phyloP scores from a whole-genome alignment of 1,140 invertebrate species.

The Dreissena rostriformis region DNA sequence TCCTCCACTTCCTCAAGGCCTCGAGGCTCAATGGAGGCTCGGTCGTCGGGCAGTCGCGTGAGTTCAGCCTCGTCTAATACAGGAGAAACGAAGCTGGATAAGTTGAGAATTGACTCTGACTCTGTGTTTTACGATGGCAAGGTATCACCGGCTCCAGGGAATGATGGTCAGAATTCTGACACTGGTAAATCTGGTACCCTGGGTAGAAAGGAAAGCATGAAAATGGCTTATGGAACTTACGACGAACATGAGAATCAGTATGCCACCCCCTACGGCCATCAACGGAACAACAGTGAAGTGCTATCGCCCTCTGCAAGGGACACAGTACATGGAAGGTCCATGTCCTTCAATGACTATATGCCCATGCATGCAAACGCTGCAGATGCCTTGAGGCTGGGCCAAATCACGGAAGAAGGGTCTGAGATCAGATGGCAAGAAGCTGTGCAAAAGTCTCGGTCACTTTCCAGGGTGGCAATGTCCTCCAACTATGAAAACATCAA shows the following conservation, averaged over 20 bases:
- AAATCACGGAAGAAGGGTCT: slow-evolving; percentile 70
- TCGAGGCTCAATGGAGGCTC: slow-evolving; percentile 44
- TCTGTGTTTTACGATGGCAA: slow-evolving; percentile 61
- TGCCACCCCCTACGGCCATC: slow-evolving; percentile 47
- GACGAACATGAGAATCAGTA: slow-evolving; percentile 67
- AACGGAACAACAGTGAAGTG: slow-evolving; percentile 61
- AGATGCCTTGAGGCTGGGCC: slow-evolving; percentile 63
- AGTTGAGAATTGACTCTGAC: slow-evolving; percentile 52
- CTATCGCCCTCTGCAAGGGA: slow-evolving; percentile 32
- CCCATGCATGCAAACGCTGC: slow-evolving; percentile 61
- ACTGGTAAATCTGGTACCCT: slow-evolving; percentile 24
- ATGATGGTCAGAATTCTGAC: slow-evolving; percentile 15
- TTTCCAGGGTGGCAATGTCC: slow-evolving; percentile 4
- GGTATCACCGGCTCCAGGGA: slow-evolving; percentile 11
- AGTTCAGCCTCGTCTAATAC: slow-evolving; percentile 51
- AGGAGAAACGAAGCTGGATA: slow-evolving; percentile 18
- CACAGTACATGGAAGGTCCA: slow-evolving; percentile 53
- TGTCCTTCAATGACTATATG: slow-evolving; percentile 64
- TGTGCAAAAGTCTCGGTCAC: slow-evolving; percentile 53
- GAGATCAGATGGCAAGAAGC: slow-evolving; percentile 60
- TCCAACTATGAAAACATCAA: slow-evolving; percentile 48
- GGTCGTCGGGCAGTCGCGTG: slow-evolving; percentile 38
- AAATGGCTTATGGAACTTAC: slow-evolving; percentile 73
- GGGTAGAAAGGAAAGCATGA: slow-evolving; percentile 69
- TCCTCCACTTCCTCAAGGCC: slow-evolving; percentile 46